Conservation (phyloP, 1,140 invertebrate species). For the Ceratina japonica region DNA sequence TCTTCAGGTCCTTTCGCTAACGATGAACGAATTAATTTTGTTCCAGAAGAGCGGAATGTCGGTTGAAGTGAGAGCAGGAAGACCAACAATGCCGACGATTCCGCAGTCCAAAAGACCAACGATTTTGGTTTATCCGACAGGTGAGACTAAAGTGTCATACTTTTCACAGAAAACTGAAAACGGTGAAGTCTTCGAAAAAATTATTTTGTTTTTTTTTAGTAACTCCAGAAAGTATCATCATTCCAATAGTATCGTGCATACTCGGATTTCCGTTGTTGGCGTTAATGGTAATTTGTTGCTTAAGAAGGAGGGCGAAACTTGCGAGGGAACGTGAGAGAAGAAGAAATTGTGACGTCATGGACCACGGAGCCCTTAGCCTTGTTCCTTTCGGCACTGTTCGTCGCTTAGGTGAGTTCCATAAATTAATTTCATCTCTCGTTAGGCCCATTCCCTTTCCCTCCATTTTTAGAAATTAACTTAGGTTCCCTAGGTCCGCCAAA, state of each 20-base stretch:
- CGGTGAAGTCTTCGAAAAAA: background rate
- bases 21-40: background rate
- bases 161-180: background rate
- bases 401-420: conserved; percentile 81
- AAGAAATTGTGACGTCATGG: conserved; percentile 86
- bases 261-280: conserved; percentile 92
- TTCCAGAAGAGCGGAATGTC: conserved; percentile 61
- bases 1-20: background rate
- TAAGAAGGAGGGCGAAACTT: conserved; percentile 89
- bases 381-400: conserved; percentile 88
- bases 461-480: too few species aligned
- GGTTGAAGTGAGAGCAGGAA: conserved; percentile 64
- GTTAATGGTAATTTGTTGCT: conserved; percentile 91
- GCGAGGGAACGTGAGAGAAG: conserved; percentile 88
- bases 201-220: conserved; percentile 83
- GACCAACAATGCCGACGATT: conserved; percentile 70
- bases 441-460: too few species aligned
- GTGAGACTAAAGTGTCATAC: conserved; percentile 65
- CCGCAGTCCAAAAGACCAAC: conserved; percentile 78
- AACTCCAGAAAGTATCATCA: conserved; percentile 91
- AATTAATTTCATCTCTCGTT: background rate
- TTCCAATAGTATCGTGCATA: conserved; percentile 93
- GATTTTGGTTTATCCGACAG: conserved; percentile 81
- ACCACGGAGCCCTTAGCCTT: conserved; percentile 88
- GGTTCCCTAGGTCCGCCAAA: too few species aligned